phyloP scores from a whole-genome alignment of 2,888 invertebrate genomes.

The Molorchus minor region DNA sequence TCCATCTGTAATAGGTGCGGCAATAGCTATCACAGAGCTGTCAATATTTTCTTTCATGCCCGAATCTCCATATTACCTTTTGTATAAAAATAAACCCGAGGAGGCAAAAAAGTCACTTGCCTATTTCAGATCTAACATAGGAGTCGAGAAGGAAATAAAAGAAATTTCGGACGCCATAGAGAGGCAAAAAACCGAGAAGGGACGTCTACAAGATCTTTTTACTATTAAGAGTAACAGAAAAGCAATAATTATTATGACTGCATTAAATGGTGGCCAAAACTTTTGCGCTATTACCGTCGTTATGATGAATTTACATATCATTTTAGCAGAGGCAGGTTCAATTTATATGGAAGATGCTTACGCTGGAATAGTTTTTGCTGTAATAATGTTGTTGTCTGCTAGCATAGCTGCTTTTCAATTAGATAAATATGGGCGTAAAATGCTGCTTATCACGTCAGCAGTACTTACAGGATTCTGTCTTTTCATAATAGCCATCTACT shows the following conservation, averaged over 20 bases:
- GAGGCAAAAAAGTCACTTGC: conserved; percentile 53
- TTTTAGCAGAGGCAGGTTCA: conserved; percentile 55
- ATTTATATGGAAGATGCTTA: conserved; percentile 50
- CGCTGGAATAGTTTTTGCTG: conserved; percentile 57
- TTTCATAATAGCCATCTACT: conserved; percentile 54
- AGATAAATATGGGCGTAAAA: conserved; percentile 57
- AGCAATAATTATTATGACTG: conserved; percentile 56
- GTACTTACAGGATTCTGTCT: conserved; percentile 55
- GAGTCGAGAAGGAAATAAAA: conserved; percentile 55
- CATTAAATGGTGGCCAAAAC: conserved; percentile 58
- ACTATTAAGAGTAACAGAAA: conserved; percentile 55
- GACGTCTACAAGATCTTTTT: conserved; percentile 55
- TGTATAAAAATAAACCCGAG: conserved; percentile 53
- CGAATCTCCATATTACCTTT: conserved; percentile 58
- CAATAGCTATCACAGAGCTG: conserved; percentile 52
- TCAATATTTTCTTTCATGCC: conserved; percentile 58
- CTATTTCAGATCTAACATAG: conserved; percentile 49
- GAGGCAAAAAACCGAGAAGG: conserved; percentile 55
- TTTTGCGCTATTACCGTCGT: conserved; percentile 59
- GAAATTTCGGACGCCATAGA: conserved; percentile 57
- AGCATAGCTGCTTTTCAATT: conserved; percentile 51
- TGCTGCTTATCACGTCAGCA: conserved; percentile 55
- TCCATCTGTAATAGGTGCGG: conserved; percentile 47
- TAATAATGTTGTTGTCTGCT: conserved; percentile 56
- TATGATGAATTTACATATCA: conserved; percentile 59